phyloP scores from a whole-genome alignment of 2,113 vertebrate species.

The Sinocyclocheilus maitianheensis region DNA sequence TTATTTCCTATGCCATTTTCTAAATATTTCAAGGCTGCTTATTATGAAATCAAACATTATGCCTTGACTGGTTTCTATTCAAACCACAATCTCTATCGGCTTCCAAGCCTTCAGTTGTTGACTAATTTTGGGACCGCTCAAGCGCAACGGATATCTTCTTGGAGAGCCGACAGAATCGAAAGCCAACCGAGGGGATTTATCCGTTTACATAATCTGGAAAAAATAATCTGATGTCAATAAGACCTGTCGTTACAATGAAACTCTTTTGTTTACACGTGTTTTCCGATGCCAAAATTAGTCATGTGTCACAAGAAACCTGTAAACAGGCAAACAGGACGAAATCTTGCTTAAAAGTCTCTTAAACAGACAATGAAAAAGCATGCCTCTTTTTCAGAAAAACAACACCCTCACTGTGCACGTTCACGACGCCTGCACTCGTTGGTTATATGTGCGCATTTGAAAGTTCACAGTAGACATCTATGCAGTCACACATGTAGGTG shows the following conservation, averaged over 20 bases:
- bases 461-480: conserved; percentile 36
- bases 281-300: neutral
- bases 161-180: conserved; percentile 49
- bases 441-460: conserved; percentile 35
- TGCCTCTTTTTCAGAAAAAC: conserved; percentile 46
- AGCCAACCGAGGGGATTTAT: conserved; percentile 50
- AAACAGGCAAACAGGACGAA: conserved; percentile 22
- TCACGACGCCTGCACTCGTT: conserved; percentile 13
- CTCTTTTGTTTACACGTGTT: neutral
- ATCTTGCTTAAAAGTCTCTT: neutral
- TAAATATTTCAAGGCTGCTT: conserved; percentile 45
- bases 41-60: conserved; percentile 36
- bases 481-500: conserved; percentile 26
- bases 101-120: conserved; percentile 35
- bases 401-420: conserved; percentile 21
- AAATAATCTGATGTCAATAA: conserved; percentile 32
- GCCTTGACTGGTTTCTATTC: conserved; percentile 54
- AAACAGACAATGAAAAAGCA: conserved; percentile 7
- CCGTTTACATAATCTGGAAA: conserved; percentile 48
- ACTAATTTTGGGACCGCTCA: conserved; percentile 31
- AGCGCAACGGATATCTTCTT: conserved; percentile 45
- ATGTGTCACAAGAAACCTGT: neutral
- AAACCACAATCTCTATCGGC: conserved; percentile 26
- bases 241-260: conserved; percentile 33
- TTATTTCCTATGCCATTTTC: neutral